Conservation (phyloP, 2,113 vertebrate genomes). For the Lepus timidus region DNA sequence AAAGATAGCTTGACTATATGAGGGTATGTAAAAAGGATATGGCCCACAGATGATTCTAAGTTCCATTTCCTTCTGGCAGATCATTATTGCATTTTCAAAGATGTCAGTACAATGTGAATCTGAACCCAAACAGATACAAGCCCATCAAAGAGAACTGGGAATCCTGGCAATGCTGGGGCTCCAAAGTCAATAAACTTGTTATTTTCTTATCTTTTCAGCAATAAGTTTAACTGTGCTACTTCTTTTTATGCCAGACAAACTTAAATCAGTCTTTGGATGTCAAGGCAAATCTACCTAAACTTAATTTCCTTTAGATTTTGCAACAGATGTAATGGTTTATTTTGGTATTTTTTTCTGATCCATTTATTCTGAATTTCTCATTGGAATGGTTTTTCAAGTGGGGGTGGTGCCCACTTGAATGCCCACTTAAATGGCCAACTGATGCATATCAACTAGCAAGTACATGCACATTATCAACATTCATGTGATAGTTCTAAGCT, state of each 20-base stretch:
- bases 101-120: not conserved
- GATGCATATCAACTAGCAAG: slow-evolving; percentile 15
- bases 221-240: not conserved
- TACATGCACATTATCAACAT: not conserved
- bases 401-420: not conserved
- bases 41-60: not conserved
- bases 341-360: no score
- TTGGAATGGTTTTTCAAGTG: not conserved
- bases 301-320: not conserved
- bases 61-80: not conserved
- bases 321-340: not conserved
- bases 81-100: not conserved
- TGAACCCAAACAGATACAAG: not conserved
- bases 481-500: not conserved
- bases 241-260: not conserved
- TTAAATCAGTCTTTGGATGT: slow-evolving; percentile 15
- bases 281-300: not conserved
- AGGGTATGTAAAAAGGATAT: not conserved
- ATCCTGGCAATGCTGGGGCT: not conserved
- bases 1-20: not conserved
- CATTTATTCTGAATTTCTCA: not conserved
- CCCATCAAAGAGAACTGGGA: not conserved
- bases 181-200: not conserved
- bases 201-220: slow-evolving; percentile 1
- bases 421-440: not conserved